These are phyloP conservation scores for Gnathonemus echidnorhynchus DNA, from an alignment of 2,113 vertebrate species.

Conservation along the genomic window DNA sequence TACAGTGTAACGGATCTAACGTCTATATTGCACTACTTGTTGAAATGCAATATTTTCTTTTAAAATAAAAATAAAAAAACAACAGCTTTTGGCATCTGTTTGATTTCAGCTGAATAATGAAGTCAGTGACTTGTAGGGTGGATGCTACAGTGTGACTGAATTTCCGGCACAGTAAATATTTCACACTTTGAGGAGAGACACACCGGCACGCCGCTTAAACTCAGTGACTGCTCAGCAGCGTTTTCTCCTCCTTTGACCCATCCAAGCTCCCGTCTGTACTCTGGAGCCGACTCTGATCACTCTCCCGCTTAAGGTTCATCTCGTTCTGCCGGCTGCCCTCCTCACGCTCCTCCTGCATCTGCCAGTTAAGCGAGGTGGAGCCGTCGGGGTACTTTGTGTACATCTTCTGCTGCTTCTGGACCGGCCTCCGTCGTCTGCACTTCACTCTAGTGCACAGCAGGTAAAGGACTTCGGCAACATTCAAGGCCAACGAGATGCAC, in stretches of 20 bases:
- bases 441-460: conserved; percentile 49
- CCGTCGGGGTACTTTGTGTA: conserved; percentile 27
- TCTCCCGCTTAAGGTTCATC: conserved; percentile 51
- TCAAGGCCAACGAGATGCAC: conserved; percentile 63
- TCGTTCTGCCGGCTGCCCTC: conserved; percentile 49
- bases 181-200: background rate
- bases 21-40: too few relatives aligned
- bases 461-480: conserved; percentile 61
- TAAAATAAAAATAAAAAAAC: background rate
- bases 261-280: conserved; percentile 46
- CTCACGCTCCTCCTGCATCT: background rate
- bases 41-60: background rate
- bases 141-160: background rate
- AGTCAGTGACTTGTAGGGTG: background rate
- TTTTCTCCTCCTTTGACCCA: conserved; percentile 55
- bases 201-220: background rate
- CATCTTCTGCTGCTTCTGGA: background rate
- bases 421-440: conserved; percentile 28
- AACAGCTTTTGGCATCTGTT: background rate
- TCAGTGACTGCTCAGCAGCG: conserved; percentile 40
- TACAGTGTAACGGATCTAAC: background rate
- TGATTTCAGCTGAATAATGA: background rate
- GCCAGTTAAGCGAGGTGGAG: conserved; percentile 27
- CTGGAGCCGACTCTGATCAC: conserved; percentile 29
- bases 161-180: background rate